These are phyloP conservation scores for Ips nitidus DNA, from an alignment of 1,140 invertebrate species.

Conservation along the genomic window DNA sequence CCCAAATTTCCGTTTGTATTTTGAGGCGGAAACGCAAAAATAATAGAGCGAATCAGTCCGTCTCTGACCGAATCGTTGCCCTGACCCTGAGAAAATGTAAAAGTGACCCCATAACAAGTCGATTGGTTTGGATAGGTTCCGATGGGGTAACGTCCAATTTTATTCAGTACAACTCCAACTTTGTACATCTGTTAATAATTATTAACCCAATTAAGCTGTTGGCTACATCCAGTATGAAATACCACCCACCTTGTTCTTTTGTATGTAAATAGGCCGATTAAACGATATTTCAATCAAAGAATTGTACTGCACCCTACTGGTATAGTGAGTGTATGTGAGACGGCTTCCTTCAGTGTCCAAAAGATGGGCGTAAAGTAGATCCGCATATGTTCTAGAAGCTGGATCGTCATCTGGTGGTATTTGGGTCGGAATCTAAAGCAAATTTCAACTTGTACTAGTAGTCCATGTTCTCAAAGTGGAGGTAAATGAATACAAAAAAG, in stretches of 20 bases:
- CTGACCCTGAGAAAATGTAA: constrained; percentile 71
- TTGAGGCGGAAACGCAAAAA: constrained; percentile 57
- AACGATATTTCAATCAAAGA: constrained; percentile 75
- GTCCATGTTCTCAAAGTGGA: too few relatives aligned
- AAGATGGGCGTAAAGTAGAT: constrained; percentile 77
- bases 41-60: constrained; percentile 73
- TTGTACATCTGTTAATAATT: constrained; percentile 63
- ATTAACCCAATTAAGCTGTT: not conserved
- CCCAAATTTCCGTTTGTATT: constrained; percentile 38
- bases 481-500: too few relatives aligned
- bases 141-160: constrained; percentile 75
- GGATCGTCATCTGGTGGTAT: constrained; percentile 54
- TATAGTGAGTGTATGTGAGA: constrained; percentile 78
- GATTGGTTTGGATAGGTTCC: constrained; percentile 65
- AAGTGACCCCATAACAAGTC: constrained; percentile 66
- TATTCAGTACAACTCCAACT: constrained; percentile 78
- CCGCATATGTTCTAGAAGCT: constrained; percentile 59
- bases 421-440: constrained; percentile 61
- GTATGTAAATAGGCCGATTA: constrained; percentile 73
- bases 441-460: not conserved
- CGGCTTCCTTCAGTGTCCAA: constrained; percentile 73
- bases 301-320: constrained; percentile 66
- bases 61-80: constrained; percentile 66
- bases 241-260: constrained; percentile 65
- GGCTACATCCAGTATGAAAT: not conserved